phyloP scores from a whole-genome alignment of 2,797 vertebrate genomes.

The Pseudocheirus occidentalis region DNA sequence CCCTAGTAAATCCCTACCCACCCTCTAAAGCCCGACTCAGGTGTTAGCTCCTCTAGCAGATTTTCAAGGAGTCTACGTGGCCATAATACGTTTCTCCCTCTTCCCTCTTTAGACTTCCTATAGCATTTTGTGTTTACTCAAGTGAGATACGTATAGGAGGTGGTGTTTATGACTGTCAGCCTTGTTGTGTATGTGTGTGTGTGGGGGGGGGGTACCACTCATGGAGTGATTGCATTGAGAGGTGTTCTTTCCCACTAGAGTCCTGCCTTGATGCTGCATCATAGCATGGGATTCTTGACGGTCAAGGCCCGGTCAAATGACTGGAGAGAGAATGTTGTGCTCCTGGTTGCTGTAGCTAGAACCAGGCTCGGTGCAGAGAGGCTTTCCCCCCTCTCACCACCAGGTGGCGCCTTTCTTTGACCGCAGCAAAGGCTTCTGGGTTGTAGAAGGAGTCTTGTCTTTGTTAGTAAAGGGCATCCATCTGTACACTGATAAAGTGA shows the following conservation, averaged over 20 bases:
- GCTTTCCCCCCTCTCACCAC: neutral
- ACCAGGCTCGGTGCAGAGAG: neutral
- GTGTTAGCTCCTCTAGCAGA: neutral
- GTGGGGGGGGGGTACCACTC: neutral
- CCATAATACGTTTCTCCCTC: neutral
- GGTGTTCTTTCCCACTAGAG: neutral
- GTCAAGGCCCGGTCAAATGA: neutral
- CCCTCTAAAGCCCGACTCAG: neutral
- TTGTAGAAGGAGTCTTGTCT: neutral
- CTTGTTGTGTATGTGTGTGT: neutral
- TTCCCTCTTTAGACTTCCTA: neutral
- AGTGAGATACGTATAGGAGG: neutral
- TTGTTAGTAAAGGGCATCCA: neutral
- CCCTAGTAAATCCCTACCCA: neutral
- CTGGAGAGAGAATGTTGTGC: neutral
- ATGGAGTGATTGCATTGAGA: neutral
- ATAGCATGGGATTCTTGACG: neutral
- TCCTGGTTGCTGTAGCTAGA: neutral
- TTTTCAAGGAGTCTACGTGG: neutral
- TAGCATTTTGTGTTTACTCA: neutral
- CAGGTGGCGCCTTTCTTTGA: neutral
- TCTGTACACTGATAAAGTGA: neutral
- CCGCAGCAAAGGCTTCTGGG: neutral
- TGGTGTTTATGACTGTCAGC: neutral
- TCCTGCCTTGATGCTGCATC: neutral